Conservation (phyloP, 1,140 invertebrate species). For the Lysiphlebus fabarum region DNA sequence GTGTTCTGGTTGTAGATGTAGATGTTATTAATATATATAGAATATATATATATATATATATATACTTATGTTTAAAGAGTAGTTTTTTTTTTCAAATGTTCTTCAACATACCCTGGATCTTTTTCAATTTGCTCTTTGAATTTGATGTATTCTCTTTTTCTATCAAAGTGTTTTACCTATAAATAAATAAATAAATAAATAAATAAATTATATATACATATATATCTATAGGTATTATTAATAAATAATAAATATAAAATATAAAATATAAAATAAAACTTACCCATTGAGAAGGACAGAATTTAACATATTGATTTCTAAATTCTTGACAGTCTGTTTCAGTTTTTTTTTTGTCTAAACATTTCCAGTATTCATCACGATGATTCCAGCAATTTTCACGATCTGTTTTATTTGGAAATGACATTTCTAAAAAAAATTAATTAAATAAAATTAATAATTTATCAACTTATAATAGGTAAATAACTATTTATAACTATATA, state of each 20-base stretch:
- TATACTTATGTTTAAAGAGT: no score
- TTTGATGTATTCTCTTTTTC: conserved; percentile 80
- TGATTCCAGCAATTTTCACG: conserved; percentile 79
- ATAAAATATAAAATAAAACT: conserved; percentile 29
- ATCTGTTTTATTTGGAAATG: conserved; percentile 78
- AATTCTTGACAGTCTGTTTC: conserved; percentile 66
- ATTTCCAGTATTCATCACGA: conserved; percentile 86
- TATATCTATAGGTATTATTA: conserved; percentile 13
- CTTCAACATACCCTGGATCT: conserved; percentile 73
- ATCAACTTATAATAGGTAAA: no score
- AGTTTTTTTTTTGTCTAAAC: conserved; percentile 70
- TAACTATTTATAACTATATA: no score
- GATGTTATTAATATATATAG: no score
- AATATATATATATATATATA: no score
- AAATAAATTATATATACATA: conserved; percentile 9
- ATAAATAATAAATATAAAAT: not conserved
- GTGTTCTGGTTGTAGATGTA: no score
- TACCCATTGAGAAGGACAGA: conserved; percentile 84
- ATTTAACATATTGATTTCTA: conserved; percentile 75
- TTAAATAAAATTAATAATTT: no score
- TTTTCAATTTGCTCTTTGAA: conserved; percentile 86
- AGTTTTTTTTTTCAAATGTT: conserved; percentile 29
- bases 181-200: conserved; percentile 31
- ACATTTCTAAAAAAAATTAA: conserved; percentile 59
- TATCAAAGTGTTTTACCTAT: conserved; percentile 89